Evolutionary conservation across 2,888 invertebrate species (phyloP).

Genomic region (Eristalinus aeneus): DNA sequence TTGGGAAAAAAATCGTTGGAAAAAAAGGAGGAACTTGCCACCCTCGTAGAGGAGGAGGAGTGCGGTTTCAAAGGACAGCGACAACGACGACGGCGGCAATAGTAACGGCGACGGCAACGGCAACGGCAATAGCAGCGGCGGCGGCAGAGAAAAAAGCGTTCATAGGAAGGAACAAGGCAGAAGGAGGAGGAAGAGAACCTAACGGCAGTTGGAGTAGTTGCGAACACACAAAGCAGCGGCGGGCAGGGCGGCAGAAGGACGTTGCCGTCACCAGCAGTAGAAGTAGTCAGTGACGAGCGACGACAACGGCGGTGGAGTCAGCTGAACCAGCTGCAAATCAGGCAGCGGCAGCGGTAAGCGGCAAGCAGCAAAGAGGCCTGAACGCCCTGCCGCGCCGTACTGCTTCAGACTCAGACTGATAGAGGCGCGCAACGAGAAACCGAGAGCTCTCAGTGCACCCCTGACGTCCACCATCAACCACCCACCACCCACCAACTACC

Average conservation of each 20-base stretch:
- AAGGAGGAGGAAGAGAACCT: constrained; percentile 72
- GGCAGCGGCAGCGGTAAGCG: constrained; percentile 58
- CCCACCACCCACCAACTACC: background rate
- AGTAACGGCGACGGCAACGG: background rate
- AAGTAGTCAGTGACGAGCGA: constrained; percentile 12
- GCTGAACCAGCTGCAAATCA: constrained; percentile 69
- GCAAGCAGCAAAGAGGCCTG: constrained; percentile 72
- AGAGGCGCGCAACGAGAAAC: constrained; percentile 45
- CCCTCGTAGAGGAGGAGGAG: background rate
- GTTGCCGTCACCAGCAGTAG: constrained; percentile 47
- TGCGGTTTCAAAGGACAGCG: constrained; percentile 12
- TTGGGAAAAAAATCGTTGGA: constrained; percentile 53
- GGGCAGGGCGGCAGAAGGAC: constrained; percentile 52
- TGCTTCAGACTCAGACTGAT: constrained; percentile 67
- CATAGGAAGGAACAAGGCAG: constrained; percentile 37
- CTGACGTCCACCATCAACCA: constrained; percentile 5
- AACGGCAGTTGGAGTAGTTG: constrained; percentile 71
- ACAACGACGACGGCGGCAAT: background rate
- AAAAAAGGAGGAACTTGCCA: background rate
- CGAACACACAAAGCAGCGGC: constrained; percentile 62
- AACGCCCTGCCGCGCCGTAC: constrained; percentile 48
- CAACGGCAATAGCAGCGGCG: too few relatives aligned
- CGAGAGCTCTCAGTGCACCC: constrained; percentile 37
- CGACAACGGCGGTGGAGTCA: constrained; percentile 58
- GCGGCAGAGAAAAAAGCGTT: background rate